Conservation (phyloP, 2,113 vertebrate species). For the Choloepus hoffmanni region DNA sequence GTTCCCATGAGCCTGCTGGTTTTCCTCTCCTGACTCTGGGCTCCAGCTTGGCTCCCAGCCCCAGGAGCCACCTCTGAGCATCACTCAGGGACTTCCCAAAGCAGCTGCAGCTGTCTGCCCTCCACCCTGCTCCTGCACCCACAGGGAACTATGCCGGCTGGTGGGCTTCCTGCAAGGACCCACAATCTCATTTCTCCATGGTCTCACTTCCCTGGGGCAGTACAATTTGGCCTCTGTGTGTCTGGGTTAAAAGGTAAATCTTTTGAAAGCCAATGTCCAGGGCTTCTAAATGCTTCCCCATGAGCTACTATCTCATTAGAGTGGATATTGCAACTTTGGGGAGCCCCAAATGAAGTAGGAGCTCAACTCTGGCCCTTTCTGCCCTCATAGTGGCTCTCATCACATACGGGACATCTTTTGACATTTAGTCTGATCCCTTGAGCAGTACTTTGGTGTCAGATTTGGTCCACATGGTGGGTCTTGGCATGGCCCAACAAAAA, state of each 20-base stretch:
- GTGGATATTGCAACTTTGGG: accelerated
- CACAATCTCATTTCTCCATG: background rate
- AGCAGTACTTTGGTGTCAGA: background rate
- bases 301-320: background rate
- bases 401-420: background rate
- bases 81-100: no score
- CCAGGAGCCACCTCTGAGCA: background rate
- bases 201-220: background rate
- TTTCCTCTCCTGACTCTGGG: background rate
- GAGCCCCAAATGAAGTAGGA: accelerated
- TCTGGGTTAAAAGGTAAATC: background rate
- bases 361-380: background rate
- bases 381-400: background rate
- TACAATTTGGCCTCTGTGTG: background rate
- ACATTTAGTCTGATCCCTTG: conserved; percentile 50
- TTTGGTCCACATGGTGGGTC: background rate
- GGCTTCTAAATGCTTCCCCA: background rate
- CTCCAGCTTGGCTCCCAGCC: background rate
- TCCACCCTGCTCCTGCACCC: background rate
- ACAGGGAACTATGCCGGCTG: no score
- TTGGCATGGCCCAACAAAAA: background rate
- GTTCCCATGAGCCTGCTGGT: background rate
- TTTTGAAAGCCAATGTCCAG: background rate
- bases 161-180: background rate
- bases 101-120: accelerated